A percentile compares a stretch with the other conserved stretches of the same genome.
phyloP scores from a whole-genome alignment of 2,113 vertebrate species.

The Nicator chloris region DNA sequence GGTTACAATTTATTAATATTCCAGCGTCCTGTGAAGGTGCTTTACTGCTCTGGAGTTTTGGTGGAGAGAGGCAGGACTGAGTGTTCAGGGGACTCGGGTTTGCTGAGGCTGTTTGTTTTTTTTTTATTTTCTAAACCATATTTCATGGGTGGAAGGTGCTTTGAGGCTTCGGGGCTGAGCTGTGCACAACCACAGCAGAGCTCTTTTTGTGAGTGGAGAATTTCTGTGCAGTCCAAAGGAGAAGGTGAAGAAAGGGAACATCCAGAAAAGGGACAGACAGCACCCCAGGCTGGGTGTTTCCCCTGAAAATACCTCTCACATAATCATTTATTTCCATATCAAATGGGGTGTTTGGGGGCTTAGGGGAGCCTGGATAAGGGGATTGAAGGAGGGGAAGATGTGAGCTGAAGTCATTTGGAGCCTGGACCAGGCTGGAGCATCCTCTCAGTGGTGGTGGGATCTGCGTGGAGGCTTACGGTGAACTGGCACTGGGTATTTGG shows the following conservation, averaged over 20 bases:
- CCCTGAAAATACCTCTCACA: neutral
- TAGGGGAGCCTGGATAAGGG: neutral
- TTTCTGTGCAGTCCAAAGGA: neutral
- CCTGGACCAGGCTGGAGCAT: neutral
- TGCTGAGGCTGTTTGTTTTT: neutral
- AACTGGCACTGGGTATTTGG: neutral
- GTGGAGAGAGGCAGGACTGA: neutral
- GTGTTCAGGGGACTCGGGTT: neutral
- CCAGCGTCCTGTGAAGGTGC: neutral
- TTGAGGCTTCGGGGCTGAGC: neutral
- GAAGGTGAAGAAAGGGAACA: neutral
- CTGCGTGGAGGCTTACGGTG: neutral
- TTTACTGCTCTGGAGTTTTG: neutral
- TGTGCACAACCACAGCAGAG: neutral
- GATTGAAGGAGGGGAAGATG: rapidly evolving
- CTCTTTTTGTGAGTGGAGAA: rapidly evolving
- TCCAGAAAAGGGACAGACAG: neutral
- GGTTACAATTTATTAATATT: neutral
- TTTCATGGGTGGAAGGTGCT: neutral
- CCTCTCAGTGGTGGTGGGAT: rapidly evolving
- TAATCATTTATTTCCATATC: neutral
- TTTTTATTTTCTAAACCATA: neutral
- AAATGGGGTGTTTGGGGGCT: neutral
- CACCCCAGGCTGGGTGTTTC: neutral
- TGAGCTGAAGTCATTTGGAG: neutral